These are phyloP conservation scores for Aurelia sp. DNA, from an alignment of 30 jellyfish, hydroid and myxozoan species.

Conservation along the genomic window DNA sequence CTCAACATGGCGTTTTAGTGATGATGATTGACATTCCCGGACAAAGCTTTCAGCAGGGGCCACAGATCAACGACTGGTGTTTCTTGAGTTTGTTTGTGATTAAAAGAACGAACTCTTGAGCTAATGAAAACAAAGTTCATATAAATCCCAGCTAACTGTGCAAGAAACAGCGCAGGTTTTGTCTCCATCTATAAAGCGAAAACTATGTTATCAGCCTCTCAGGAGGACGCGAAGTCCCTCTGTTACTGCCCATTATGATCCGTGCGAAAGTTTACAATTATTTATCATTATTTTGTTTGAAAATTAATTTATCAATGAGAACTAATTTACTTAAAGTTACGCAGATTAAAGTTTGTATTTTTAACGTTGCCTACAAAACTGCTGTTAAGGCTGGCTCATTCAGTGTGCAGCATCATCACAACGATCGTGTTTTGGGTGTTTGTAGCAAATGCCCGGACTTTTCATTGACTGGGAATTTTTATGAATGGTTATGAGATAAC, in stretches of 20 bases:
- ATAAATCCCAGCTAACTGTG: constrained; percentile 32
- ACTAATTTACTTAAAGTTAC: background rate
- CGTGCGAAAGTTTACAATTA: background rate
- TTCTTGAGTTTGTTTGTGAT: constrained; percentile 22
- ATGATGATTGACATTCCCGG: constrained; percentile 6
- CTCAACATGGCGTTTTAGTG: background rate
- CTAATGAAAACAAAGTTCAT: constrained; percentile 5
- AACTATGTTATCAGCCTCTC: background rate
- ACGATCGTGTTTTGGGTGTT: too few species aligned
- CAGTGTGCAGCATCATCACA: too few species aligned
- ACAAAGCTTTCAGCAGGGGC: constrained; percentile 41
- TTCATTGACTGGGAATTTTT: too few species aligned
- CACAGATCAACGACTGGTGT: constrained; percentile 12
- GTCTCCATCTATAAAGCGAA: background rate
- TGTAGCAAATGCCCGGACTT: too few species aligned
- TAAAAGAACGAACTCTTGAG: constrained; percentile 28
- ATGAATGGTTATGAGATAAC: too few species aligned
- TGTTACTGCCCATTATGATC: background rate
- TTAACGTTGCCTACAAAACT: too few species aligned
- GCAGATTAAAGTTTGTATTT: too few species aligned
- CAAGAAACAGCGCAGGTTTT: constrained; percentile 23
- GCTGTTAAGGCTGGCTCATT: too few species aligned
- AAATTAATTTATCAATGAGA: background rate
- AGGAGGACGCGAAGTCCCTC: background rate
- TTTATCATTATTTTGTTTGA: background rate